phyloP scores from a whole-genome alignment of 2,797 vertebrate genomes.

The Hippoglossus hippoglossus region DNA sequence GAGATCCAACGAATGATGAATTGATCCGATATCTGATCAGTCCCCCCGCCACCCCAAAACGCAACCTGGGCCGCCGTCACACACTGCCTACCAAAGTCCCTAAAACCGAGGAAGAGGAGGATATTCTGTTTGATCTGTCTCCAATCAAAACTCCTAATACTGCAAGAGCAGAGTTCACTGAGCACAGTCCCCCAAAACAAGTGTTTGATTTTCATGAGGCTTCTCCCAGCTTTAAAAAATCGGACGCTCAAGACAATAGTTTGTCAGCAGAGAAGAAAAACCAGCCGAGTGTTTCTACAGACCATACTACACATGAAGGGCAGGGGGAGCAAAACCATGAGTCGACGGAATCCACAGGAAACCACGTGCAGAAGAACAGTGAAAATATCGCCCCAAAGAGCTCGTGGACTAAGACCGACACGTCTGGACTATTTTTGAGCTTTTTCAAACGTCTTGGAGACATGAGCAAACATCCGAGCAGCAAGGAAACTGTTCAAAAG shows the following conservation, averaged over 20 bases:
- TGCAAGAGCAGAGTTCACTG: constrained; percentile 40
- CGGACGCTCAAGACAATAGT: constrained; percentile 25
- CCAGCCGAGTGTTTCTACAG: constrained; percentile 18
- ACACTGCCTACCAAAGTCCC: constrained; percentile 66
- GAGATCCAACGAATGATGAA: constrained; percentile 66
- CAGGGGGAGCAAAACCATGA: constrained; percentile 27
- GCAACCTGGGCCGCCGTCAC: constrained; percentile 73
- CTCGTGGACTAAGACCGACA: constrained; percentile 63
- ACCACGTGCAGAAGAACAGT: constrained; percentile 25
- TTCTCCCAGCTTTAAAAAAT: constrained; percentile 28
- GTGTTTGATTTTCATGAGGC: constrained; percentile 53
- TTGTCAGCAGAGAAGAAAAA: constrained; percentile 49
- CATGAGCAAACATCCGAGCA: constrained; percentile 62
- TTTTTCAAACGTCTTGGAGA: constrained; percentile 83
- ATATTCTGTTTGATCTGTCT: constrained; percentile 42
- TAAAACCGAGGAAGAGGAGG: constrained; percentile 56
- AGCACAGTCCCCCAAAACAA: constrained; percentile 30
- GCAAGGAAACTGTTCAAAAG: constrained; percentile 61
- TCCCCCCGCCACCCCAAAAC: constrained; percentile 40
- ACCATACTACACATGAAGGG: not conserved
- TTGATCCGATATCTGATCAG: constrained; percentile 52
- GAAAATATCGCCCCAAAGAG: constrained; percentile 56
- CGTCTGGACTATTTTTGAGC: constrained; percentile 69
- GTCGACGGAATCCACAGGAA: constrained; percentile 20
- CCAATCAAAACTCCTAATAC: constrained; percentile 35